These are phyloP conservation scores for Engystomops pustulosus DNA, from an alignment of 2,113 vertebrate genomes.

Conservation along the genomic window DNA sequence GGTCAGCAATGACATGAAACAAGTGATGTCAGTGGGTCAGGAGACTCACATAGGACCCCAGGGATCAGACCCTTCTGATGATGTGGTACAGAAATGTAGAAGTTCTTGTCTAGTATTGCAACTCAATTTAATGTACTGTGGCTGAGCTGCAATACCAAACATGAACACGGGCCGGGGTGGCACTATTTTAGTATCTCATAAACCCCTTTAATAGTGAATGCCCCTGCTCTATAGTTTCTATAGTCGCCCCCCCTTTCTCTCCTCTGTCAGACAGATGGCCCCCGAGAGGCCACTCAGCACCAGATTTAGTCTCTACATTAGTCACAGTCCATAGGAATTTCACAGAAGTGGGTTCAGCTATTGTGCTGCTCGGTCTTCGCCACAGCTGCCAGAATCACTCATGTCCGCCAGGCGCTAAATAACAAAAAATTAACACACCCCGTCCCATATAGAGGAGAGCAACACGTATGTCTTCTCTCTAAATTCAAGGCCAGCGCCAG, in stretches of 20 bases:
- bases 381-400: background rate
- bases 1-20: no score
- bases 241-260: background rate
- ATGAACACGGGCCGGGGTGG: background rate
- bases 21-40: no score
- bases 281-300: background rate
- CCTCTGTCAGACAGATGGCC: conserved; percentile 25
- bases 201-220: background rate
- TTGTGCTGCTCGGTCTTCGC: background rate
- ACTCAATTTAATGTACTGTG: no score
- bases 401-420: background rate
- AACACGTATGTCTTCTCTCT: background rate
- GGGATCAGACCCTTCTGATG: no score
- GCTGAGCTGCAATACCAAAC: no score
- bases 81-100: no score
- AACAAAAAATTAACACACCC: background rate
- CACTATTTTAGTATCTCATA: background rate
- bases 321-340: conserved; percentile 40
- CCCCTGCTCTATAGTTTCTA: background rate
- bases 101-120: no score
- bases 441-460: background rate
- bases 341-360: background rate
- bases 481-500: background rate
- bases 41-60: no score
- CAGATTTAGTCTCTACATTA: conserved; percentile 14